Conservation (phyloP, 2,797 vertebrate species). For the Gymnocypris eckloni region DNA sequence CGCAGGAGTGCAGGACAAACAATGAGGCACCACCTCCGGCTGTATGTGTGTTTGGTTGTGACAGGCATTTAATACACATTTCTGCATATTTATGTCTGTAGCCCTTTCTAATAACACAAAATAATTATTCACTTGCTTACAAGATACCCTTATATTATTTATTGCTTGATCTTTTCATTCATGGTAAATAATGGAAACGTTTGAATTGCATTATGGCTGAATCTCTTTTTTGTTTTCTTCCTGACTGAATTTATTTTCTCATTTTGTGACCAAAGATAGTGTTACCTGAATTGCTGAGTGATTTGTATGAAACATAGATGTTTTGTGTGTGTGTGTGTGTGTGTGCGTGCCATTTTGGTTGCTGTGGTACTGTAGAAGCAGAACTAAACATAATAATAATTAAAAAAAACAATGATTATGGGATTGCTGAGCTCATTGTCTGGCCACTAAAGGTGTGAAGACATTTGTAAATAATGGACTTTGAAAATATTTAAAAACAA, state of each 20-base stretch:
- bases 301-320: constrained; percentile 67
- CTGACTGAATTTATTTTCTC: constrained; percentile 72
- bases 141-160: constrained; percentile 26
- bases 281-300: constrained; percentile 70
- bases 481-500: constrained; percentile 53
- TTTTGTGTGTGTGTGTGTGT: constrained; percentile 55
- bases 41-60: not conserved
- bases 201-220: constrained; percentile 36
- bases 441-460: constrained; percentile 67
- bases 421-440: constrained; percentile 72
- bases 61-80: not conserved
- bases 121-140: not conserved
- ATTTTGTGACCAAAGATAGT: constrained; percentile 96
- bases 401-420: not conserved
- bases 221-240: constrained; percentile 36
- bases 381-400: constrained; percentile 16
- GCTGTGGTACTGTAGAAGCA: constrained; percentile 61
- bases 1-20: constrained; percentile 72
- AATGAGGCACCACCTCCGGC: constrained; percentile 48
- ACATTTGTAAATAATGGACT: constrained; percentile 67
- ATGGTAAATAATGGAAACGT: constrained; percentile 26
- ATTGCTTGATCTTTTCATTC: constrained; percentile 38
- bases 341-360: constrained; percentile 63
- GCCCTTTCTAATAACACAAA: not conserved
- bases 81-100: not conserved